Base-by-base conservation (phyloP, 1,140 invertebrate species). In the Rhyzopertha dominica region DNA sequence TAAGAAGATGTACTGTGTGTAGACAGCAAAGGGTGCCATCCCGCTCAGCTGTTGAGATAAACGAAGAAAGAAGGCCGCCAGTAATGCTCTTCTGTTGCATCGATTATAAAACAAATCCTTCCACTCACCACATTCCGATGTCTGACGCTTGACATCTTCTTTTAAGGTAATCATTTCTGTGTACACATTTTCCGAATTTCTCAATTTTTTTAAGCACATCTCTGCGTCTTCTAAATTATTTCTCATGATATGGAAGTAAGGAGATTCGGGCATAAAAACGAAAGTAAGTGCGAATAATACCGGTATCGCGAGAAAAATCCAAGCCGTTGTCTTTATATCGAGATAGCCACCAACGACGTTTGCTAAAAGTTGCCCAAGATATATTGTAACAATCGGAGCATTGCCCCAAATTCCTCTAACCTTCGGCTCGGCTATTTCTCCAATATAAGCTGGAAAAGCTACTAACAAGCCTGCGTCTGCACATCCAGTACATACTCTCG, bases 41-140 rank as follows among this genome's bases (percentile, higher is more conserved):
- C 81, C 81, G 32, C 72, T 73, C 22, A 80, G 70, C 54, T 84
- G 81, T 50, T 84, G 81, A 69, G 67, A 28, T 20, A 76, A 44
- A 2, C 70, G 70, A n/a, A 79, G 56, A 10, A 70, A 68, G 10
- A 74, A 57, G 1, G 38, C 50, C 5, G 50, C 50, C 2, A 68
- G 7, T 4, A 76, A 58, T 2, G 71, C 74, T 20, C 54, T 62
- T 10, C 68, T 53, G 38, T 76, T 75, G 0, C 63, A 69, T 1
- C 46, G 32, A 13, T 66, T 69, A 0, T 43, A 26, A 32, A 76
- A 69, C 14, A 54, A 37, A 41, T 59, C 54, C 12, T 43, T 45
- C 39, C 48, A 59, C 4, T 16, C 45, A 18, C 40, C 54, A 10
- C 44, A 43, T 48, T 56, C 56, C 2, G 56, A 59, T 20, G 52